Conservation (phyloP, 2,113 vertebrate genomes). For the Eptesicus fuscus region DNA sequence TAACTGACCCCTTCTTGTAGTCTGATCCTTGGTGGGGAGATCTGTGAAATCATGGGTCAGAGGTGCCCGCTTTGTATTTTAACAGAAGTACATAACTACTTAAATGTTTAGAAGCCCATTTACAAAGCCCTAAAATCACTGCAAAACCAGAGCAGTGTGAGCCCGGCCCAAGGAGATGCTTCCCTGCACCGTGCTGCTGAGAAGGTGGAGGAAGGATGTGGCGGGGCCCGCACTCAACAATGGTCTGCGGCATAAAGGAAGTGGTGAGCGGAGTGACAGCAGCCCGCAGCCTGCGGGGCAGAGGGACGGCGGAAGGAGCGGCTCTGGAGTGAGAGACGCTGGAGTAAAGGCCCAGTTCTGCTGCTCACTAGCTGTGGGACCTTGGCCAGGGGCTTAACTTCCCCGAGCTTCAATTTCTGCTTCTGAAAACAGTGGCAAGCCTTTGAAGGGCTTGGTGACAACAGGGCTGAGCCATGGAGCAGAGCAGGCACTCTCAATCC, state of each 20-base stretch:
- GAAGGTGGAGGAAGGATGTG: not conserved
- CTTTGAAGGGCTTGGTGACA: rapidly evolving
- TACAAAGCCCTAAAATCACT: not conserved
- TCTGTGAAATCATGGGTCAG: not conserved
- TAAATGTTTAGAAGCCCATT: not conserved
- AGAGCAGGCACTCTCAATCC: not conserved
- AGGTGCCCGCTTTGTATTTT: not conserved
- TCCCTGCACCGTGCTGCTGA: rapidly evolving
- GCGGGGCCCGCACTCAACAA: not conserved
- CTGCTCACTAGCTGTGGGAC: not conserved
- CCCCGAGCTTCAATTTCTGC: not conserved
- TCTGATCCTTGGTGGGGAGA: not conserved
- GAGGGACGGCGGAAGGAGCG: rapidly evolving
- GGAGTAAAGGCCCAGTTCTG: too few species aligned
- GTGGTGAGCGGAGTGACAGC: not conserved
- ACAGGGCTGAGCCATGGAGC: rapidly evolving
- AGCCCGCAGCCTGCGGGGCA: not conserved
- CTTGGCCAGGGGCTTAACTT: not conserved
- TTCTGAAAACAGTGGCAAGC: not conserved
- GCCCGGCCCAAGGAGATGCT: not conserved
- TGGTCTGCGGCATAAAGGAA: not conserved
- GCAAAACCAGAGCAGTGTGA: not conserved
- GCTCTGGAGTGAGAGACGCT: not conserved
- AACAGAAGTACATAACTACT: not conserved
- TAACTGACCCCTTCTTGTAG: rapidly evolving